A percentile compares a stretch with the other conserved stretches of the same genome.
These are phyloP conservation scores for Asobara japonica DNA, from an alignment of 1,140 invertebrate species.

Conservation along the genomic window DNA sequence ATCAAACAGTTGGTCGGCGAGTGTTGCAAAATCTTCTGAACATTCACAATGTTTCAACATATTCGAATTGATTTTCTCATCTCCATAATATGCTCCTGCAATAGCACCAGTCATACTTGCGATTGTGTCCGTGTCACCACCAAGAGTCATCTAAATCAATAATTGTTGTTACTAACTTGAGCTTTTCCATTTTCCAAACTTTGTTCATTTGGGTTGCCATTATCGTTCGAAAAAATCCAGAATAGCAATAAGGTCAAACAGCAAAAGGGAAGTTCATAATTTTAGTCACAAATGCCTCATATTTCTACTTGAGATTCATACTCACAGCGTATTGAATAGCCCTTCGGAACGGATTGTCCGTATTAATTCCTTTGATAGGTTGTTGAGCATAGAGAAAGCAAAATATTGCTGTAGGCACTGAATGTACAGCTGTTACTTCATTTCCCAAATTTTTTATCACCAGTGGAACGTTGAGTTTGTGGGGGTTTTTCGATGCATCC, in stretches of 20 bases:
- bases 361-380: constrained; percentile 68
- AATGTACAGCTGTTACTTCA: constrained; percentile 73
- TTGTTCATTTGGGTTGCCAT: too few species aligned
- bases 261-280: background rate
- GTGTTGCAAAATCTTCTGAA: constrained; percentile 64
- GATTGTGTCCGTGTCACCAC: constrained; percentile 85
- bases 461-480: constrained; percentile 61
- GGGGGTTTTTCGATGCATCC: constrained; percentile 60
- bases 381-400: constrained; percentile 74
- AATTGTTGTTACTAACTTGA: background rate
- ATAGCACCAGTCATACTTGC: constrained; percentile 82
- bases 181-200: too few species aligned
- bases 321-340: constrained; percentile 69
- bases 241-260: background rate
- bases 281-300: background rate
- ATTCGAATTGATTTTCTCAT: constrained; percentile 69
- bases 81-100: constrained; percentile 78
- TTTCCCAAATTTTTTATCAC: constrained; percentile 72
- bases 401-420: constrained; percentile 82
- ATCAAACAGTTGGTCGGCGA: constrained; percentile 66
- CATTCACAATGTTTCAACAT: constrained; percentile 75
- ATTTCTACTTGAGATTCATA: background rate
- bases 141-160: constrained; percentile 74
- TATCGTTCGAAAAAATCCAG: too few species aligned
- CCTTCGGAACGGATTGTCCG: constrained; percentile 71